phyloP scores from a whole-genome alignment of 2,888 invertebrate species.

The Diogma glabrata region DNA sequence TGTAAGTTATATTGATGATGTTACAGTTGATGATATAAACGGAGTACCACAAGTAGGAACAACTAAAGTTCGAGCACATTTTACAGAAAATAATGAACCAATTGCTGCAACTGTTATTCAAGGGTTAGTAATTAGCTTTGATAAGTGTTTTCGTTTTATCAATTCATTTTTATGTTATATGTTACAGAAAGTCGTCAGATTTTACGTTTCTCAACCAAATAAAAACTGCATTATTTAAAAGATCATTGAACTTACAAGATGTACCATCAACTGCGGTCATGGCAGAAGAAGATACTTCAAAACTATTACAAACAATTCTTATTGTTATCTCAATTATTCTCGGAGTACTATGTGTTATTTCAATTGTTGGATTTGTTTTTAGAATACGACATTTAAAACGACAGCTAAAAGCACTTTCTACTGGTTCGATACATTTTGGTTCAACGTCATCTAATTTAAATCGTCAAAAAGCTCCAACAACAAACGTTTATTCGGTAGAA shows the following conservation, averaged over 20 bases:
- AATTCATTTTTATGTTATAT: conserved; percentile 8
- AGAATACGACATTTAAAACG: conserved; percentile 45
- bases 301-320: conserved; percentile 41
- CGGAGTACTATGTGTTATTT: conserved; percentile 39
- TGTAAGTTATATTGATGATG: conserved; percentile 47
- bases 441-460: conserved; percentile 45
- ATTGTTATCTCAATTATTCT: conserved; percentile 42
- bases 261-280: conserved; percentile 34
- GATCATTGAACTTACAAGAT: conserved; percentile 37
- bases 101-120: conserved; percentile 41
- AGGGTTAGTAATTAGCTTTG: conserved; percentile 25
- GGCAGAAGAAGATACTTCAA: conserved; percentile 29
- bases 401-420: conserved; percentile 49
- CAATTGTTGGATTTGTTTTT: conserved; percentile 43
- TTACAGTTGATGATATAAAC: conserved; percentile 33
- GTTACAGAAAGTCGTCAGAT: conserved; percentile 38
- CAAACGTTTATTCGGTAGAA: conserved; percentile 56
- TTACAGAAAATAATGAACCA: conserved; percentile 42
- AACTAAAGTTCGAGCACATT: conserved; percentile 45
- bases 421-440: conserved; percentile 44
- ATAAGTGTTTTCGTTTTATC: not conserved
- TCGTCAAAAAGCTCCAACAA: conserved; percentile 46
- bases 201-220: conserved; percentile 36
- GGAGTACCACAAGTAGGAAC: conserved; percentile 34
- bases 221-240: conserved; percentile 31